Percentiles rank a stretch among this genome's conserved stretches.
phyloP scores from a whole-genome alignment of 2,797 vertebrate species.

The Hoplostethus mediterraneus region DNA sequence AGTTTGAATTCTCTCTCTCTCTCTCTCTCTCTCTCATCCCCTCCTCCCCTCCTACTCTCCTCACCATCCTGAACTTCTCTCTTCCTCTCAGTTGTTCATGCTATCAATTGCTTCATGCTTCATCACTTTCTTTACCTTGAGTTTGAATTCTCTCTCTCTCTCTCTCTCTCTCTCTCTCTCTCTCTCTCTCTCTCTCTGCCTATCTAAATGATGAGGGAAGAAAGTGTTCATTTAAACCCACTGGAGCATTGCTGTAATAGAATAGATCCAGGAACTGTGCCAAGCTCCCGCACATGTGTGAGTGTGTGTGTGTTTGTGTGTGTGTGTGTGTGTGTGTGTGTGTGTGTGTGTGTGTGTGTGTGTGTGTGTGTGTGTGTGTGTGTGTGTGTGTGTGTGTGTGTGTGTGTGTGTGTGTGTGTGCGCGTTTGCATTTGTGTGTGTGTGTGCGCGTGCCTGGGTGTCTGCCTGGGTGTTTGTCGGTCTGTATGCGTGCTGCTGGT shows the following conservation, averaged over 20 bases:
- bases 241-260: conserved; percentile 31
- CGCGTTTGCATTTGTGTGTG: too few relatives aligned
- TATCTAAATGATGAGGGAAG: conserved; percentile 30
- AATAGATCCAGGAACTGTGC: conserved; percentile 25
- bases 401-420: too few relatives aligned
- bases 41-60: neutral
- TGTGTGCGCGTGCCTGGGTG: conserved; percentile 34
- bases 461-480: conserved; percentile 32
- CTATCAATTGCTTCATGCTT: conserved; percentile 11
- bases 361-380: neutral
- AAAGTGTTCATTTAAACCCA: conserved; percentile 30
- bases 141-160: neutral
- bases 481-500: conserved; percentile 37
- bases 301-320: too few relatives aligned
- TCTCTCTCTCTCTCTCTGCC: neutral
- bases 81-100: neutral
- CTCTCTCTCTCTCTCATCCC: neutral
- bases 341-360: too few relatives aligned
- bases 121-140: conserved; percentile 7
- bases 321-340: too few relatives aligned
- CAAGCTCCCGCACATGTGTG: conserved; percentile 21
- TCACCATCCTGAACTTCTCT: conserved; percentile 1
- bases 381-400: too few relatives aligned
- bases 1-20: conserved; percentile 11
- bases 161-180: conserved; percentile 6